A percentile compares a stretch with the other conserved stretches of the same genome.
Evolutionary conservation across 1,140 invertebrate species (phyloP).

Genomic region (Achatina immaculata): DNA sequence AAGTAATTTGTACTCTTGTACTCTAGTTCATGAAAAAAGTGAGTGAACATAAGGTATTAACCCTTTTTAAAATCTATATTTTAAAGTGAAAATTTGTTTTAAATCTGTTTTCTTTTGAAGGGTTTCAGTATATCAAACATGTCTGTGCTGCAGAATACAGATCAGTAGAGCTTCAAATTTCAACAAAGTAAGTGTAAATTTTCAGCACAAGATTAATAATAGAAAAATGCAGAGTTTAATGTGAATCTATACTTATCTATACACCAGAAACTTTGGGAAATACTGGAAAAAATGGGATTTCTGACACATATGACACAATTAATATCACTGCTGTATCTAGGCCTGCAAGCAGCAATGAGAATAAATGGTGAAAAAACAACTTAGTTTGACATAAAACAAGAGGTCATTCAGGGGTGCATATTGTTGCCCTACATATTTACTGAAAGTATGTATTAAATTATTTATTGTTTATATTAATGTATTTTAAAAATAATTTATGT

Average conservation of each 20-base stretch:
- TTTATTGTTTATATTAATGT: background rate
- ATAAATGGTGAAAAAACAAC: too few relatives aligned
- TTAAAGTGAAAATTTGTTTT: background rate
- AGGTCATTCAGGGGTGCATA: too few relatives aligned
- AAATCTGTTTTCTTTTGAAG: slow-evolving; percentile 64
- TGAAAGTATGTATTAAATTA: background rate
- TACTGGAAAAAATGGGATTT: too few relatives aligned
- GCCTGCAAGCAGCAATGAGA: too few relatives aligned
- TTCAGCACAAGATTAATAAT: too few relatives aligned
- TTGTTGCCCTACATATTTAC: background rate
- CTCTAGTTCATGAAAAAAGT: background rate
- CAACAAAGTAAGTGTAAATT: slow-evolving; percentile 78
- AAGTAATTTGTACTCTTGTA: background rate
- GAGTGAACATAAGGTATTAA: background rate
- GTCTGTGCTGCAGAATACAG: slow-evolving; percentile 80
- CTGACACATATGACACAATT: too few relatives aligned
- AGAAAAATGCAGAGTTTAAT: too few relatives aligned
- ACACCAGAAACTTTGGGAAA: too few relatives aligned
- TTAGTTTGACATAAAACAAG: too few relatives aligned
- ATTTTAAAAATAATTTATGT: background rate
- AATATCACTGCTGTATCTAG: too few relatives aligned
- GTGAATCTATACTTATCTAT: too few relatives aligned
- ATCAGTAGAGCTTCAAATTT: slow-evolving; percentile 80
- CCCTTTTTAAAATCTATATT: background rate
- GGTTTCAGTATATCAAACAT: slow-evolving; percentile 80